A percentile compares a stretch with the other conserved stretches of the same genome.
These are phyloP conservation scores for Sturmia bella DNA, from an alignment of 2,888 invertebrate species.

Conservation along the genomic window DNA sequence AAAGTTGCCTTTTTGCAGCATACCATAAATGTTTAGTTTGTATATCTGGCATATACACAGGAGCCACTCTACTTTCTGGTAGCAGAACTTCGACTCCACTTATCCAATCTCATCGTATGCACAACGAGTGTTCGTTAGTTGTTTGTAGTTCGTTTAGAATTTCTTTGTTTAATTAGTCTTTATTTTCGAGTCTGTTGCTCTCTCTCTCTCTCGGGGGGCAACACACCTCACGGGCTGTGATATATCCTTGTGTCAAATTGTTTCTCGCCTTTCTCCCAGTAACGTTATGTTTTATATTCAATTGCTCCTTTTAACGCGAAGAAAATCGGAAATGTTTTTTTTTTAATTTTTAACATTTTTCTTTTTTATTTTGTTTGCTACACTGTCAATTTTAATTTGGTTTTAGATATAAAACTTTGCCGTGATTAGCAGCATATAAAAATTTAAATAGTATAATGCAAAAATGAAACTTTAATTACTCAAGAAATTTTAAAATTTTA, in stretches of 20 bases:
- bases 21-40: conserved; percentile 48
- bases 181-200: conserved; percentile 63
- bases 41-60: conserved; percentile 67
- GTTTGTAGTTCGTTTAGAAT: conserved; percentile 53
- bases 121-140: conserved; percentile 21
- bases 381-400: conserved; percentile 69
- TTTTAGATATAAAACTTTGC: conserved; percentile 70
- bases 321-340: conserved; percentile 8
- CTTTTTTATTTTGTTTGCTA: conserved; percentile 33
- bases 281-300: conserved; percentile 30
- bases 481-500: conserved; percentile 20
- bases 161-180: conserved; percentile 47
- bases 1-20: conserved; percentile 42
- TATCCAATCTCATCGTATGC: conserved; percentile 44
- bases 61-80: conserved; percentile 54
- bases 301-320: conserved; percentile 43
- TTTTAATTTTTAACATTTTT: too few relatives aligned
- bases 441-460: conserved; percentile 8
- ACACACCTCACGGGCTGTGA: conserved; percentile 71
- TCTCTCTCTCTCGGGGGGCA: conserved; percentile 24
- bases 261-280: conserved; percentile 45
- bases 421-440: conserved; percentile 57
- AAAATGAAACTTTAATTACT: conserved; percentile 1
- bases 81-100: conserved; percentile 59
- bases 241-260: conserved; percentile 72